Percentiles rank a stretch among this genome's conserved stretches.
These are phyloP conservation scores for Malurus alboscapulatus DNA, from an alignment of 2,113 vertebrate genomes.

Conservation along the genomic window DNA sequence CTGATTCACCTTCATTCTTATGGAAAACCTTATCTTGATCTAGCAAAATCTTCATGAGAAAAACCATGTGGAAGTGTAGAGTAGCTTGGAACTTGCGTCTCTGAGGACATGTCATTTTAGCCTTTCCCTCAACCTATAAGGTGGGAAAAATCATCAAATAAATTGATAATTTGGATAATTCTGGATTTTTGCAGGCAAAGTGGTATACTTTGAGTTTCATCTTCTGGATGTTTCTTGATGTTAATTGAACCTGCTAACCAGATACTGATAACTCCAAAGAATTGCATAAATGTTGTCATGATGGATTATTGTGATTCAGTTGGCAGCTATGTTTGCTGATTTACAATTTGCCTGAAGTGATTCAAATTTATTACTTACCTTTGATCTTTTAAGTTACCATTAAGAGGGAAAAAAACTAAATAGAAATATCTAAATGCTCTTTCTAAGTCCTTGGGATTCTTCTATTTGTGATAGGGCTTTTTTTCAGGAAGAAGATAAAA, in stretches of 20 bases:
- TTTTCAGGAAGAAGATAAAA: neutral
- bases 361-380: neutral
- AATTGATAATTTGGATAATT: neutral
- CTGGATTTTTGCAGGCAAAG: neutral
- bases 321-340: slow-evolving; percentile 13
- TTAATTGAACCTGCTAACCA: slow-evolving; percentile 15
- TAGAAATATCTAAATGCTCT: neutral
- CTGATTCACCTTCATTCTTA: neutral
- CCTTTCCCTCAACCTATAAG: neutral
- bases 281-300: neutral
- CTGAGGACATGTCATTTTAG: neutral
- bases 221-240: neutral
- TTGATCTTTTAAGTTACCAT: neutral
- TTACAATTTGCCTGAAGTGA: neutral
- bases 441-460: neutral
- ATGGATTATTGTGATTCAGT: neutral
- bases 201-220: neutral
- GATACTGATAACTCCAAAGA: neutral
- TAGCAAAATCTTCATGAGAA: neutral
- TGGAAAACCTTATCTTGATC: neutral
- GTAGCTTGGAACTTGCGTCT: neutral
- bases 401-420: neutral
- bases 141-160: neutral
- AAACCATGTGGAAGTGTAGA: neutral
- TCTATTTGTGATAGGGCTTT: neutral